Evolutionary conservation across 2,888 invertebrate genomes (phyloP).

Genomic region (Agrochola macilenta): DNA sequence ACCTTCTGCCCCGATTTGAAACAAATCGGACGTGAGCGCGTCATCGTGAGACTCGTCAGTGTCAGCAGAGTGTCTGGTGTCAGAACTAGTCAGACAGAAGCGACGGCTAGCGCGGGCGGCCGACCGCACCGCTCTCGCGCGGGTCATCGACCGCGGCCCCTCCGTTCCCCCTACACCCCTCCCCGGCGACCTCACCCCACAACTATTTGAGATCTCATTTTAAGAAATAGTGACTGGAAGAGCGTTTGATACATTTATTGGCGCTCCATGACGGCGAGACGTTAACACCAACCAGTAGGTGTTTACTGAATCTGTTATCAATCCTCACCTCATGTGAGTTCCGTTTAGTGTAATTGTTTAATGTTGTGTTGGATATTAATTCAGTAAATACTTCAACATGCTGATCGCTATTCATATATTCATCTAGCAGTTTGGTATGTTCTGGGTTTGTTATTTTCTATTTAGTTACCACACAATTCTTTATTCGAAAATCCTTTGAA

Average conservation of each 20-base stretch:
- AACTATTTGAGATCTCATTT: constrained; percentile 61
- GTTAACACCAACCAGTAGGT: constrained; percentile 1
- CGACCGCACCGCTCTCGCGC: background rate
- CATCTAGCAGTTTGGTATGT: background rate
- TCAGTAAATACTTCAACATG: background rate
- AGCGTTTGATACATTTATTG: constrained; percentile 57
- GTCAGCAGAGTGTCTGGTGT: constrained; percentile 4
- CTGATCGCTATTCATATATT: background rate
- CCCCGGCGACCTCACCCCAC: constrained; percentile 36
- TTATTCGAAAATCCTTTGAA: background rate
- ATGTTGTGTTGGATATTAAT: background rate
- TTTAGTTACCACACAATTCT: background rate
- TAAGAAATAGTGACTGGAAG: constrained; percentile 62
- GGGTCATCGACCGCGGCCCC: constrained; percentile 59
- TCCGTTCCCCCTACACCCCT: background rate
- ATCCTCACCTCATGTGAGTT: too few relatives aligned
- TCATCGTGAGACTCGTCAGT: background rate
- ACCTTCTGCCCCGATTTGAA: too few relatives aligned
- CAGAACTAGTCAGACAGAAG: too few relatives aligned
- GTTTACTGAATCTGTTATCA: too few relatives aligned
- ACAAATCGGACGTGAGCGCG: background rate
- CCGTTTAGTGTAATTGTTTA: too few relatives aligned
- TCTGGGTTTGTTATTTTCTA: background rate
- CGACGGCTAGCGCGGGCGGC: background rate
- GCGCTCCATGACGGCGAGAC: constrained; percentile 7